Conservation (phyloP, 2,797 vertebrate species). For the Miichthys miiuy region DNA sequence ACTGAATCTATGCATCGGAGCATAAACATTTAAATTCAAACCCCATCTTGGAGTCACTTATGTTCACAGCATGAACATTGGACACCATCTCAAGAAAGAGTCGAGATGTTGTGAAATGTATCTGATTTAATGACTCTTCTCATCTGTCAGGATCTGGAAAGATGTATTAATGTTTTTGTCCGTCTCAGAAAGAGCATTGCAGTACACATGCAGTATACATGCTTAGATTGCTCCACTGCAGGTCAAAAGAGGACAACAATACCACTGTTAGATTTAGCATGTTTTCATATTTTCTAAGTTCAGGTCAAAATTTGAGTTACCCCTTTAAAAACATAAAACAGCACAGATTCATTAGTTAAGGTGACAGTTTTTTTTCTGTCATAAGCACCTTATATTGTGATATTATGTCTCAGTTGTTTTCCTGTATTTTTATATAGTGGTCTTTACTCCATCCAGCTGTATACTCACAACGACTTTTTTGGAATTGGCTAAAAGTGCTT, state of each 20-base stretch:
- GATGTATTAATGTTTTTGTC: neutral
- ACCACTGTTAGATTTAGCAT: neutral
- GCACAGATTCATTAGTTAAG: neutral
- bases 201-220: neutral
- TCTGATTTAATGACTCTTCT: neutral
- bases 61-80: slow-evolving; percentile 10
- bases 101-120: slow-evolving; percentile 15
- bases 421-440: neutral
- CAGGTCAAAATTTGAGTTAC: neutral
- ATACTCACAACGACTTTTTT: neutral
- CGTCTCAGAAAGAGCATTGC: neutral
- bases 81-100: neutral
- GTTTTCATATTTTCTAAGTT: neutral
- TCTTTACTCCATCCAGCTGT: neutral
- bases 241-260: neutral
- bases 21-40: neutral
- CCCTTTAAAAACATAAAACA: neutral
- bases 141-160: neutral
- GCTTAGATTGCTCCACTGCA: slow-evolving; percentile 4
- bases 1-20: neutral
- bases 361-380: neutral
- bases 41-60: neutral
- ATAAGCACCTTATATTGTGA: neutral
- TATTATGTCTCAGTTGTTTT: neutral
- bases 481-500: neutral